These are phyloP conservation scores for Parotocinclus haroldoi DNA, from an alignment of 2,797 vertebrate species.

Conservation along the genomic window DNA sequence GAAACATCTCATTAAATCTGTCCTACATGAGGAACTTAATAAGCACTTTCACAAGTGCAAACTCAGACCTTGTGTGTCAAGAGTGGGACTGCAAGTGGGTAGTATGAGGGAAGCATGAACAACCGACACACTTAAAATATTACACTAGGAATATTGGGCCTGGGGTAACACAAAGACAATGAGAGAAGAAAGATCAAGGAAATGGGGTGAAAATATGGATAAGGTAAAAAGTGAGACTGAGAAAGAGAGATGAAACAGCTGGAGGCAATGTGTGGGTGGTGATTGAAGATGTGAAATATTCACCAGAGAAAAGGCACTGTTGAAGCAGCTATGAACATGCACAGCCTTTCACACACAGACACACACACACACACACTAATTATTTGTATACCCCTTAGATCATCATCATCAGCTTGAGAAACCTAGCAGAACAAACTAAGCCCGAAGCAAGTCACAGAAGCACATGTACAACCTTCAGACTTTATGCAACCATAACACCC, in stretches of 20 bases:
- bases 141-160: not conserved
- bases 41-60: constrained; percentile 61
- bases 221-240: not conserved
- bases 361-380: not conserved
- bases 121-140: constrained; percentile 29
- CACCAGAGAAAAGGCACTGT: constrained; percentile 27
- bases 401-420: constrained; percentile 7
- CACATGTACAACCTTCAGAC: not conserved
- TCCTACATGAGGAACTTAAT: constrained; percentile 63
- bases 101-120: constrained; percentile 45
- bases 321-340: not conserved
- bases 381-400: not conserved
- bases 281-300: constrained; percentile 48
- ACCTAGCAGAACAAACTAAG: constrained; percentile 10
- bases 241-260: constrained; percentile 47
- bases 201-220: constrained; percentile 3
- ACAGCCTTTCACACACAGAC: constrained; percentile 18
- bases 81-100: constrained; percentile 41
- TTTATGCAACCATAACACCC: not conserved
- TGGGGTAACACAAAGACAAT: constrained; percentile 18
- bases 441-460: constrained; percentile 10
- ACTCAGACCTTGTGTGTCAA: constrained; percentile 38
- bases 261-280: constrained; percentile 36
- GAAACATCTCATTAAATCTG: constrained; percentile 30
- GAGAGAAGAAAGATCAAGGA: constrained; percentile 1